Base-by-base conservation (phyloP, 1,140 invertebrate genomes). In the Drosophila carrolli region DNA sequence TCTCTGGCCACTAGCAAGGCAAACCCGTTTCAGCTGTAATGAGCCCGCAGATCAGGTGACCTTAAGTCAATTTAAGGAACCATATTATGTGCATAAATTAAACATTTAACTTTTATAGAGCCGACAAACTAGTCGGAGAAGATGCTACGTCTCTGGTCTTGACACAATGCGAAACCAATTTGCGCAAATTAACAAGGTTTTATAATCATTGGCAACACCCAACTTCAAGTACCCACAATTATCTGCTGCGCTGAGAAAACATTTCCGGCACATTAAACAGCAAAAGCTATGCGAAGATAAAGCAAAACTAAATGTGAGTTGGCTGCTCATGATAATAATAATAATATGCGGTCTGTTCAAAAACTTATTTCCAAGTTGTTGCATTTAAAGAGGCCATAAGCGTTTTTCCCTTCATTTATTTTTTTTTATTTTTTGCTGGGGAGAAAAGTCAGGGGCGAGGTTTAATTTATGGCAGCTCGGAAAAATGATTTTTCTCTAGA, bases 211-310 rank as follows among this genome's bases (percentile, higher is more conserved):
- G 68, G 38, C 70, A 65, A 58, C 47, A 65, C 67, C 63, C 65
- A 65, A 54, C 53, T 62, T 38, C 50, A 58, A 54, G 76, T 78
- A 77, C 78, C 78, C 73, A 67, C 55, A 66, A 63, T 60, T 67
- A 60, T 61, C 61, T 11, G 48, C 58, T 3, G 47, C 27, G 11
- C 59, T 59, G 37, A 47, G 53, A 54, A 78, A 81, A 63, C 61
- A 54, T 88, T 88, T 88, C 83, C 83, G 83, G 84, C 84, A 79
- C 65, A 58, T 83, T 74, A 83, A 78, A 68, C 67, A 43, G 71
- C 75, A 74, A 35, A 57, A 75, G 35, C 43, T 19, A n/a, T 50
- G 47, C 11, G 27, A 23, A 51, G 66, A 73, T 74, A 63, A 60
- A 59, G 19, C 23, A 40, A 60, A 61, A 38, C 27, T 41, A 71